Conservation (phyloP, 2,888 invertebrate species). For the Pherbina coryleti region DNA sequence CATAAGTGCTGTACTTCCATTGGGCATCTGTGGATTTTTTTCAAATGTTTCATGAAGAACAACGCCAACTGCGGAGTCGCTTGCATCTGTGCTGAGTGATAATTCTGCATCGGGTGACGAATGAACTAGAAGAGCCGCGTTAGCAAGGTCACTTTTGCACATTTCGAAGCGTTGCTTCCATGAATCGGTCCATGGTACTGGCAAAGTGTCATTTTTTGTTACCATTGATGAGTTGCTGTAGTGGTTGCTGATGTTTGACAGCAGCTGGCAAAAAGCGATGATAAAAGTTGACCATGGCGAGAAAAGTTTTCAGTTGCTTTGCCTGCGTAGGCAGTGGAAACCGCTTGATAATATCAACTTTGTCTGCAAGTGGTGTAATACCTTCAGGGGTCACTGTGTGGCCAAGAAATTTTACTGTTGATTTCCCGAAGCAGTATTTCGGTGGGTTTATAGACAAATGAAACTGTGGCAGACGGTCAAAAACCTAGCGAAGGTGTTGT, state of each 20-base stretch:
- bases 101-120: background rate
- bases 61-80: background rate
- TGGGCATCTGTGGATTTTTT: constrained; percentile 7
- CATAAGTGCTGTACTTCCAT: constrained; percentile 27
- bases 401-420: constrained; percentile 31
- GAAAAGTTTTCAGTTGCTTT: constrained; percentile 36
- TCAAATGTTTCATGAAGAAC: background rate
- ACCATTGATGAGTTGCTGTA: constrained; percentile 27
- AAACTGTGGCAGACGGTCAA: constrained; percentile 34
- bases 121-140: background rate
- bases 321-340: constrained; percentile 34
- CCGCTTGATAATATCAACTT: constrained; percentile 26
- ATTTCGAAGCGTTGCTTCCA: constrained; percentile 30
- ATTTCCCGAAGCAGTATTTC: constrained; percentile 27
- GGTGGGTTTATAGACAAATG: constrained; percentile 3
- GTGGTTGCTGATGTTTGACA: constrained; percentile 26
- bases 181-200: constrained; percentile 34
- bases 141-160: background rate
- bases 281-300: constrained; percentile 57
- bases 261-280: constrained; percentile 55
- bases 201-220: constrained; percentile 38
- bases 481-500: constrained; percentile 28
- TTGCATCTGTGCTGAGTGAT: constrained; percentile 8
- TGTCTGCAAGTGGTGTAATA: constrained; percentile 35
- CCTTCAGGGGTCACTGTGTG: constrained; percentile 35